Conservation (phyloP, 1,140 invertebrate genomes). For the Philopotamus ludificatus region DNA sequence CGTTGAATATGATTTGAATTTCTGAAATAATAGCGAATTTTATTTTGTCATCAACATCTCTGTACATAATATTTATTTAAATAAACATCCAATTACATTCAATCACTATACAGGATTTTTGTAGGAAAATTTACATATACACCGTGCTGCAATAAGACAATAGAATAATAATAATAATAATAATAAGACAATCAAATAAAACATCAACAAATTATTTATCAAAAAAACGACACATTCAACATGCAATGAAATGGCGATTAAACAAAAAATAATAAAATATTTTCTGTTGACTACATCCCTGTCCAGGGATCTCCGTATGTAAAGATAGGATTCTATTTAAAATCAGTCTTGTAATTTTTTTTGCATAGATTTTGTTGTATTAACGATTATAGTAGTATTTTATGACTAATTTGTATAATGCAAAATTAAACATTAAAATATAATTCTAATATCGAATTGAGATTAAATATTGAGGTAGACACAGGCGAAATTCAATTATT, state of each 20-base stretch:
- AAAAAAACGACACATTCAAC: background rate
- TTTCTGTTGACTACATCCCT: background rate
- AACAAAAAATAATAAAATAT: constrained; percentile 2
- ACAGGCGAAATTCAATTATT: constrained; percentile 32
- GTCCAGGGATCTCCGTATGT: background rate
- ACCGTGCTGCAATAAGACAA: constrained; percentile 39
- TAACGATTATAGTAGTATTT: constrained; percentile 29
- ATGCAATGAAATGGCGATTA: background rate
- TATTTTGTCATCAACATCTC: constrained; percentile 14
- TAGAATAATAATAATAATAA: constrained; percentile 36
- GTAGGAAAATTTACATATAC: constrained; percentile 42
- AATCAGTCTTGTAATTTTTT: constrained; percentile 40
- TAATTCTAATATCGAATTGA: constrained; percentile 5
- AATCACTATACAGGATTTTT: constrained; percentile 22
- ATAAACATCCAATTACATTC: constrained; percentile 27
- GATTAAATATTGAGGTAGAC: constrained; percentile 32
- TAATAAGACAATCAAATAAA: constrained; percentile 33
- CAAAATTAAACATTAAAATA: too few relatives aligned
- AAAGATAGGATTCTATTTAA: constrained; percentile 36
- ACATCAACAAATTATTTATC: constrained; percentile 1
- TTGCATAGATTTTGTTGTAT: constrained; percentile 32
- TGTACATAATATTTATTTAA: constrained; percentile 24
- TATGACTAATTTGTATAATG: constrained; percentile 38
- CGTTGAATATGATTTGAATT: too few relatives aligned
- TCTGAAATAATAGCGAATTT: too few relatives aligned